Base-by-base conservation (phyloP, 2,113 vertebrate genomes). In the Arvicanthis niloticus region DNA sequence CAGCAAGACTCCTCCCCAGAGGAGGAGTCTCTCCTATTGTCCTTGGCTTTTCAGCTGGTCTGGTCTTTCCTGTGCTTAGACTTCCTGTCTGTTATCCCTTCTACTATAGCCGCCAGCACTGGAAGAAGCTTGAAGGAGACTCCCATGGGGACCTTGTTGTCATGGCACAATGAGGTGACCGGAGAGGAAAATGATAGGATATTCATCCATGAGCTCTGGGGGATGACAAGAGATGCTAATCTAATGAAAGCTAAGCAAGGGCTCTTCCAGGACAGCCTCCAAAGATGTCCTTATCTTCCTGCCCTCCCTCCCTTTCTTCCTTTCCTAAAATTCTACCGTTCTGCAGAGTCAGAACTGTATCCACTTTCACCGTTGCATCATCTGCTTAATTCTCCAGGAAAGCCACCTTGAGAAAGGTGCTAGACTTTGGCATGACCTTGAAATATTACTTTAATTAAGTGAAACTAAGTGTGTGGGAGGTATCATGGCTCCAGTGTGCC, bases 141-240 rank as follows among this genome's bases (percentile, higher is more conserved):
- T 26, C 12, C 56, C 56, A 10, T n/a, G 81, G n/a, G 12, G 3
- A 60, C 22, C 56, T 62, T 16, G 22, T 82, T 87, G 94, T 56
- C 82, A 78, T 10, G 76, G 81, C 80, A 85, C 40, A 48, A n/a
- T 17, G 34, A 58, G 51, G 82, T 76, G 70, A 22, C 93, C 80
- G 48, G 62, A 70, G 85, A 96, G 88, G 56, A 96, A 91, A 94
- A 72, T 78, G 68, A 75, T 78, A 89, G 77, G 40, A 68, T 53
- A 21, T 45, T 75, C 65, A 60, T 51, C 58, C 73, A 1, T 62
- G 60, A 78, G 77, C 53, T 77, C 72, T 56, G 76, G 92, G 70
- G 42, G 70, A 31, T 56, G 48, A 12, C 31, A 48, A 7, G 58
- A 86, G 81, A 86, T 73, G 19, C 56, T 56, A 51, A 17, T 7